Evolutionary conservation across 2,888 invertebrate species (phyloP), one percentile per base, ranked within the genome.

Genomic region (Coelopa pilipes): DNA sequence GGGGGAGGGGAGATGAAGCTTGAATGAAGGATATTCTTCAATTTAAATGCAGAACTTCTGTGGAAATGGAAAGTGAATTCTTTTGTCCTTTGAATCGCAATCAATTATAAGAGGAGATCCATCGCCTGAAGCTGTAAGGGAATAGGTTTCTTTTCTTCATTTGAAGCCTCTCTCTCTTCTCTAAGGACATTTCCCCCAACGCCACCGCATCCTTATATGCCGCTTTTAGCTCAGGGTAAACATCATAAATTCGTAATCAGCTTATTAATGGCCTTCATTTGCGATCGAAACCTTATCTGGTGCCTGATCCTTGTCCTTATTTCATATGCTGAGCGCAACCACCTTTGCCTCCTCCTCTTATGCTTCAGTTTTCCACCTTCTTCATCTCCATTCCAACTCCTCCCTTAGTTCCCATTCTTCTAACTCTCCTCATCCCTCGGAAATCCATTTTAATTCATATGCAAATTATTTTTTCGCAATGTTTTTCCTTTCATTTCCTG

Each of bases 231-330:
- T 53, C n/a, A 53, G 7, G 34, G 55, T 63, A 62, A 80, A 80
- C 79, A 81, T 82, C 74, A 84, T 85, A 79, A 84, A 84, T 85
- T 84, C 81, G 81, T 82, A 81, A 85, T 82, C 78, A 80, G 82
- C 82, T 84, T 84, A 82, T 81, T 81, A 82, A 82, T 79, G 81
- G 85, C 80, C 77, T 77, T 76, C 76, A 75, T 74, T 76, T 60
- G 70, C 47, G 60, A 69, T 47, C 73, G 71, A 74, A 75, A 74
- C 72, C 66, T 34, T 7, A 34, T 34, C 34, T 34, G 34, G 34
- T 34, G n/a, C n/a, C n/a, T n/a, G n/a, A n/a, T n/a, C n/a, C n/a
- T n/a, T 34, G 34, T 2, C 2, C 7, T 34, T 7, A 34, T 34
- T 34, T 34, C 34, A 34, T 34, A 34, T 34, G 34, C n/a, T n/a